Percentiles rank a stretch among this genome's conserved stretches.
Evolutionary conservation across 64 coral and sea anemone species (phyloP).

Genomic region (Montipora sp.): DNA sequence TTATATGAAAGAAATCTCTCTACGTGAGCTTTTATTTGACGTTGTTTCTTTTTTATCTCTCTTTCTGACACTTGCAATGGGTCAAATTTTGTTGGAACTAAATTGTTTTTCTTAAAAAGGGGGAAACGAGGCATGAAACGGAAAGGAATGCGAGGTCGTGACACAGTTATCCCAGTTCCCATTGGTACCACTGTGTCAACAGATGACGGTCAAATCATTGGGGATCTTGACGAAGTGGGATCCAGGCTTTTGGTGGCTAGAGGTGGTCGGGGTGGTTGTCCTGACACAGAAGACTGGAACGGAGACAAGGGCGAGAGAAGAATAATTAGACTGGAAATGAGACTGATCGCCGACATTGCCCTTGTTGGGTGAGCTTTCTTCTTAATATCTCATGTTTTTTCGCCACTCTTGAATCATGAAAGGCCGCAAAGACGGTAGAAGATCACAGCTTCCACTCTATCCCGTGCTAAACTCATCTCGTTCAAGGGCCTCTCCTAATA

Average conservation of each 20-base stretch:
- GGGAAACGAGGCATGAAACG: slow-evolving; percentile 57
- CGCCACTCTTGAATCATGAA: no score
- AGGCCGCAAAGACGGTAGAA: no score
- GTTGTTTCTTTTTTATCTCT: no score
- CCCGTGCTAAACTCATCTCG: no score
- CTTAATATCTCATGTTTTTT: no score
- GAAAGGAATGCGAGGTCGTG: slow-evolving; percentile 77
- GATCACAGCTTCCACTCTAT: no score
- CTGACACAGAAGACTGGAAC: slow-evolving; percentile 74
- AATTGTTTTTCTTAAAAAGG: background rate
- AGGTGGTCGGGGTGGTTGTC: slow-evolving; percentile 87
- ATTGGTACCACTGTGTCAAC: slow-evolving; percentile 80
- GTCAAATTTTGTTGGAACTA: no score
- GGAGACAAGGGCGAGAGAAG: slow-evolving; percentile 83
- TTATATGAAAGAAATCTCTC: no score
- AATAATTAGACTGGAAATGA: slow-evolving; percentile 81
- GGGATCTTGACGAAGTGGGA: slow-evolving; percentile 73
- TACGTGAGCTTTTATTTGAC: no score
- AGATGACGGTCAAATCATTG: slow-evolving; percentile 72
- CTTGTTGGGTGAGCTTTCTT: slow-evolving; percentile 70
- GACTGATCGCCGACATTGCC: slow-evolving; percentile 84
- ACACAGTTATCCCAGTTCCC: slow-evolving; percentile 90
- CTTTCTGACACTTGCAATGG: no score
- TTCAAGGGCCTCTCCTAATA: no score
- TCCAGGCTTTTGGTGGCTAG: slow-evolving; percentile 72